A percentile compares a stretch with the other conserved stretches of the same genome.
These are phyloP conservation scores for Acronicta alni DNA, from an alignment of 2,888 invertebrate species.

Conservation along the genomic window DNA sequence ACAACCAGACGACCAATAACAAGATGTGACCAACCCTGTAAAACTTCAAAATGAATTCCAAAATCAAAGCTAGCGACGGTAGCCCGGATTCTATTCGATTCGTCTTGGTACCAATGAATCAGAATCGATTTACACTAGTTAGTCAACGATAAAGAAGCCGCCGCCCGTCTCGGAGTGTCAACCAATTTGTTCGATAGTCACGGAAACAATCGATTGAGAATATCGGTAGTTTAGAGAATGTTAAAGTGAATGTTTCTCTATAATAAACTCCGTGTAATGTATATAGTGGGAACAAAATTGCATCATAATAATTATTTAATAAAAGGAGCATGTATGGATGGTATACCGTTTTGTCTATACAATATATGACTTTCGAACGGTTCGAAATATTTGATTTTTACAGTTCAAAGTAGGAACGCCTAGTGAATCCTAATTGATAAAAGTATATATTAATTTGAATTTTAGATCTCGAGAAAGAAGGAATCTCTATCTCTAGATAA, in stretches of 20 bases:
- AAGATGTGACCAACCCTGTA: not conserved
- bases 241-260: conserved; percentile 32
- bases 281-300: not conserved
- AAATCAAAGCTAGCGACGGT: conserved; percentile 21
- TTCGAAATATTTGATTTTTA: no score
- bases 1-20: no score
- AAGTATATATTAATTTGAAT: no score
- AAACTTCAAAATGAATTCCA: not conserved
- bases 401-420: no score
- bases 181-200: conserved; percentile 72
- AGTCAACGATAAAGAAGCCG: conserved; percentile 69
- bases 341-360: no score
- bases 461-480: no score
- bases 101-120: conserved; percentile 66
- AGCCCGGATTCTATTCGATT: conserved; percentile 53
- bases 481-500: no score
- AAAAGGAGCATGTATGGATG: no score
- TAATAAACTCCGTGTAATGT: conserved; percentile 14
- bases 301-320: not conserved
- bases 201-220: conserved; percentile 65
- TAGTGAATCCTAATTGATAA: no score
- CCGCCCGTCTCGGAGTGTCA: conserved; percentile 64
- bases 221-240: conserved; percentile 49
- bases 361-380: no score
- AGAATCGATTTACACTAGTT: conserved; percentile 77